Conservation (phyloP, 1,140 invertebrate genomes). For the Temnothorax curvispinosus region DNA sequence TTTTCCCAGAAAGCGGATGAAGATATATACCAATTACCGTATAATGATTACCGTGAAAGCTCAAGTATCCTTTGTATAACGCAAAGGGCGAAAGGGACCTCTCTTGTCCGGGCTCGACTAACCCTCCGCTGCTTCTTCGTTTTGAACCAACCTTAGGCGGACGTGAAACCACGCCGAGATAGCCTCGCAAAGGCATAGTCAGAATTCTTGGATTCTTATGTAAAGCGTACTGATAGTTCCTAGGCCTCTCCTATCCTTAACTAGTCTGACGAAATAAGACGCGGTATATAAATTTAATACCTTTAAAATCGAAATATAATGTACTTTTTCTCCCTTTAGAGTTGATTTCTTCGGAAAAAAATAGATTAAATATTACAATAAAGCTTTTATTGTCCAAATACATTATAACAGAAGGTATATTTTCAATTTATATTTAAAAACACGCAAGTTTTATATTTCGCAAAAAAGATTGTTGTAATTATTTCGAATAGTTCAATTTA, state of each 20-base stretch:
- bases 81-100: not conserved
- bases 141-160: not conserved
- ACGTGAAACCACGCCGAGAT: not conserved
- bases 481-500: not conserved
- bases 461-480: not conserved
- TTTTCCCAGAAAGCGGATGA: not conserved
- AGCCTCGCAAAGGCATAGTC: not conserved
- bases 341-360: not conserved
- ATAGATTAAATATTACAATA: not conserved
- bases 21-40: constrained; percentile 22
- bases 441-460: not conserved
- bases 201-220: constrained; percentile 22
- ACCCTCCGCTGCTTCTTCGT: not conserved
- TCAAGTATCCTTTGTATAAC: constrained; percentile 22
- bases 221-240: not conserved
- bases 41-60: constrained; percentile 22
- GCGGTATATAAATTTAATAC: not conserved
- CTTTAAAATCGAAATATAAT: not conserved
- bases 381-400: not conserved
- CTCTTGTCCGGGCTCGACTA: not conserved
- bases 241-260: not conserved
- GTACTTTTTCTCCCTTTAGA: not conserved
- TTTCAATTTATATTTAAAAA: not conserved
- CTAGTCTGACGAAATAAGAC: not conserved
- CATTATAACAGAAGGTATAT: not conserved